Evolutionary conservation across 2,113 vertebrate genomes (phyloP), one percentile per base, ranked within the genome.

Genomic region (Ammospiza caudacuta): DNA sequence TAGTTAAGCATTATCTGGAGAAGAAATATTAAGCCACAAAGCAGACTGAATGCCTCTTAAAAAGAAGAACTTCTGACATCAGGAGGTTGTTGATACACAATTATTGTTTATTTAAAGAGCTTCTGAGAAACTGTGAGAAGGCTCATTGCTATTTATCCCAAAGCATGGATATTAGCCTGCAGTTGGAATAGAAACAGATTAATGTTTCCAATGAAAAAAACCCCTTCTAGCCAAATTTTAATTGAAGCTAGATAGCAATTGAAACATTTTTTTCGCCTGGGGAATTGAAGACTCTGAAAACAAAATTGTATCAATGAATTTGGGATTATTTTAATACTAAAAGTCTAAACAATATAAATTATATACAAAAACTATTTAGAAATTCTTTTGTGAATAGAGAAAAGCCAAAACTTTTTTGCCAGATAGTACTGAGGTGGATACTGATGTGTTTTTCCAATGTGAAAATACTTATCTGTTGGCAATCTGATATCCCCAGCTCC

Each of bases 81-180:
- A 82, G 37, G 44, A 93, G 37, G 39, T 76, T 90, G 55, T 35
- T 59, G 49, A 69, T 11, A 55, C 47, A 39, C 14, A 68, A 66
- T 64, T 76, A 72, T 51, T 84, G 51, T 43, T 90, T 91, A 82
- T 94, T 85, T 88, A 88, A 83, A 93, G 37, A 86, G 59, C 47
- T 86, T 63, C 86, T 86, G 46, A 90, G 94, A 93, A 79, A 83
- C 54, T 55, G 29, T 74, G 67, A 93, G 83, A 90, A 92, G 68
- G 54, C 33, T 93, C 63, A 58, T 77, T 83, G 72, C 25, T 87
- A 62, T 96, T 86, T 93, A 86, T 77, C 75, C 54, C 83, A 77
- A 92, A 86, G 63, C 29, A 88, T 43, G 55, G 51, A 92, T 67
- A 22, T 52, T 81, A 91, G 74, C 75, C 85, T 83, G 55, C 67